phyloP scores from a whole-genome alignment of 2,113 vertebrate species.

The Syrmaticus mikado region DNA sequence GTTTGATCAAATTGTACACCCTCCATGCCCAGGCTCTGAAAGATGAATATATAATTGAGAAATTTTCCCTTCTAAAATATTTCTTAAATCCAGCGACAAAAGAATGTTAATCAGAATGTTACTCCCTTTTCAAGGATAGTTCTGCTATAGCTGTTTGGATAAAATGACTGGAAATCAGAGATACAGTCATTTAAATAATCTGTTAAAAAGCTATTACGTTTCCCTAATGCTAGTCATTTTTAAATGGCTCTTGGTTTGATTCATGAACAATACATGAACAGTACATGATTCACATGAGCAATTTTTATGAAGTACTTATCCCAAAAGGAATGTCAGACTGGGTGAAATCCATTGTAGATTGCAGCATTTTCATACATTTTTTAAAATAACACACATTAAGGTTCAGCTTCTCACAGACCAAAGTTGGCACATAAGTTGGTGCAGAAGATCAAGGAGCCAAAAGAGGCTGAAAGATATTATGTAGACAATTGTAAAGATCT shows the following conservation, averaged over 20 bases:
- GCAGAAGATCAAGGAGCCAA: slow-evolving; percentile 45
- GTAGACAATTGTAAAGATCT: slow-evolving; percentile 54
- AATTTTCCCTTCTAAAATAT: slow-evolving; percentile 56
- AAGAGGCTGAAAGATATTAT: slow-evolving; percentile 35
- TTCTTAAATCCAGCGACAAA: slow-evolving; percentile 68
- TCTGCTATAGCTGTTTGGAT: slow-evolving; percentile 51
- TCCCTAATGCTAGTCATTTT: slow-evolving; percentile 55
- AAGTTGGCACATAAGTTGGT: slow-evolving; percentile 33
- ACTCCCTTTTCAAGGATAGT: slow-evolving; percentile 42
- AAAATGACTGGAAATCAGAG: slow-evolving; percentile 62
- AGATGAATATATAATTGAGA: slow-evolving; percentile 53
- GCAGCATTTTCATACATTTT: slow-evolving; percentile 32
- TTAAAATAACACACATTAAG: neutral
- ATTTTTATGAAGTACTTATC: slow-evolving; percentile 66
- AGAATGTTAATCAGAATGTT: slow-evolving; percentile 59
- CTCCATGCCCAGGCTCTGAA: neutral
- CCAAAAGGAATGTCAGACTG: slow-evolving; percentile 29
- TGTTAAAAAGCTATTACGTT: slow-evolving; percentile 67
- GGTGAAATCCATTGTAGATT: slow-evolving; percentile 32
- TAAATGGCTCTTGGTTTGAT: slow-evolving; percentile 57
- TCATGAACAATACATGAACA: slow-evolving; percentile 69
- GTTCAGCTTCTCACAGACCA: slow-evolving; percentile 19
- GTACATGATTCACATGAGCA: slow-evolving; percentile 48
- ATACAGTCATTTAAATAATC: slow-evolving; percentile 69
- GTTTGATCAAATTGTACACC: slow-evolving; percentile 28